These are phyloP conservation scores for Eupeodes latifasciatus DNA, from an alignment of 2,888 invertebrate species.

Conservation along the genomic window DNA sequence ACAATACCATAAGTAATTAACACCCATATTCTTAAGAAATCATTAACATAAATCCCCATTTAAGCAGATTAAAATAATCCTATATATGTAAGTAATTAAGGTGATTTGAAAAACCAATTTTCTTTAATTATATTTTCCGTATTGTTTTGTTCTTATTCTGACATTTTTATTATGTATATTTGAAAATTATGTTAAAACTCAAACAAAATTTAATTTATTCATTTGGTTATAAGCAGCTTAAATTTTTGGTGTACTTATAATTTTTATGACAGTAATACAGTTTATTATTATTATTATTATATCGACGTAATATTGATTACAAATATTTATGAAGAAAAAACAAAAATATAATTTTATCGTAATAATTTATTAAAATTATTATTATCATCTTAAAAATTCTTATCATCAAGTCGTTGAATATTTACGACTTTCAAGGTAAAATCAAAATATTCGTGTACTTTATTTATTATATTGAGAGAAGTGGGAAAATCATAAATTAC, in stretches of 20 bases:
- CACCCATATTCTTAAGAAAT: no score
- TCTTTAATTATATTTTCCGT: no score
- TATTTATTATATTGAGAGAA: not conserved
- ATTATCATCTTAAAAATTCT: not conserved
- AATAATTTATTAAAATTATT: not conserved
- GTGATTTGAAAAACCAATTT: no score
- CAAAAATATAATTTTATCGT: not conserved
- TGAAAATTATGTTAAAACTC: no score
- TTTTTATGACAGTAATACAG: not conserved
- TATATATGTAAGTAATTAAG: no score
- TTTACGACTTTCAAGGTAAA: slow-evolving; percentile 7
- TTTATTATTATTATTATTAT: not conserved
- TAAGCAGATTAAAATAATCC: no score
- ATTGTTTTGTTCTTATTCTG: no score
- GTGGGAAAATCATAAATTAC: slow-evolving; percentile 55
- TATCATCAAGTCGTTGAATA: slow-evolving; percentile 23
- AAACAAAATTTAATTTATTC: not conserved
- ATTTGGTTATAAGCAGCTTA: not conserved
- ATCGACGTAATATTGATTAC: slow-evolving; percentile 6
- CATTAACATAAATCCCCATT: no score
- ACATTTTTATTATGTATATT: no score
- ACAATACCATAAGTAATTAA: no score
- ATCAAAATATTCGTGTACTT: not conserved
- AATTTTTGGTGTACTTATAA: not conserved
- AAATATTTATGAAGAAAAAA: not conserved